Percentiles rank a stretch among this genome's conserved stretches.
phyloP scores from a whole-genome alignment of 2,113 vertebrate species.

The Willisornis vidua region DNA sequence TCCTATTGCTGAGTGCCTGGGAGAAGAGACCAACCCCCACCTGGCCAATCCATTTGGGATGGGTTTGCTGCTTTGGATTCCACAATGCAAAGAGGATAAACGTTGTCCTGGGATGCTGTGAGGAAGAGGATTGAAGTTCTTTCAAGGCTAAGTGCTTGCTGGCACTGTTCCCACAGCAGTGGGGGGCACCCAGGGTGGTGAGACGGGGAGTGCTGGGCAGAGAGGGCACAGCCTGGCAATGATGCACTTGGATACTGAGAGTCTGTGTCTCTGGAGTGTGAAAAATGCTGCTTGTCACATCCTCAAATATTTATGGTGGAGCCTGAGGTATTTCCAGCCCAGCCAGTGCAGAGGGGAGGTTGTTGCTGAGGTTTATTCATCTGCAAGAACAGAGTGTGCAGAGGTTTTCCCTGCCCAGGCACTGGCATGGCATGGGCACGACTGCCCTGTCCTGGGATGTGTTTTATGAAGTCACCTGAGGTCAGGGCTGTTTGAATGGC shows the following conservation, averaged over 20 bases:
- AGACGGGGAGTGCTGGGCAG: not conserved
- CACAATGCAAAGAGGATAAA: slow-evolving; percentile 26
- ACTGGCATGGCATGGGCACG: not conserved
- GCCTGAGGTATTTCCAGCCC: not conserved
- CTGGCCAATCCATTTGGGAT: not conserved
- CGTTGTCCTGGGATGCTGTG: not conserved
- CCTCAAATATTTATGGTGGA: slow-evolving; percentile 4
- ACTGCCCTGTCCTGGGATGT: not conserved
- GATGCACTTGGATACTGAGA: not conserved
- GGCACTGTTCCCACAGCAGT: accelerated
- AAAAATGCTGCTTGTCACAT: not conserved
- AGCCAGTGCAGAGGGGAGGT: not conserved
- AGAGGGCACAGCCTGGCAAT: not conserved
- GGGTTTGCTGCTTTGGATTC: not conserved
- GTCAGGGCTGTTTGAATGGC: not conserved
- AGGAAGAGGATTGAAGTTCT: not conserved
- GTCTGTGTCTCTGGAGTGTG: not conserved
- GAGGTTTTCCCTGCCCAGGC: not conserved
- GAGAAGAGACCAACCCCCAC: no score
- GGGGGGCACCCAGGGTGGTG: not conserved
- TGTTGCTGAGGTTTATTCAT: not conserved
- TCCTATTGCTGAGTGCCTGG: no score
- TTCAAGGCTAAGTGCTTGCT: slow-evolving; percentile 21
- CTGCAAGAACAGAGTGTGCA: accelerated
- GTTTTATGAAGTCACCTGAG: not conserved